Evolutionary conservation across 1,140 invertebrate genomes (phyloP).

Genomic region (Zaprionus ornatus): DNA sequence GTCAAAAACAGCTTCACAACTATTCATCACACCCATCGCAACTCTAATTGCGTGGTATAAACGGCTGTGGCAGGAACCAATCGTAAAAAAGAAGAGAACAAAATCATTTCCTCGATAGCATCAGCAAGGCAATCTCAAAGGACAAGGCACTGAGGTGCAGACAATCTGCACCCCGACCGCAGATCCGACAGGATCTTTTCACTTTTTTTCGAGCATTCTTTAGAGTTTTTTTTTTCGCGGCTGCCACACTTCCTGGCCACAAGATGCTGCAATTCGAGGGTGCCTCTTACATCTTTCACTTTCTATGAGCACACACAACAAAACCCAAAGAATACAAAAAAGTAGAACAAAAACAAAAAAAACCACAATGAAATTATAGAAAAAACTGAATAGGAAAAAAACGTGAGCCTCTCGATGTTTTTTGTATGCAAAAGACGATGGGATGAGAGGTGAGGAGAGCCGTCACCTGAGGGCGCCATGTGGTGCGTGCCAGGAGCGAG

Average conservation of each 20-base stretch:
- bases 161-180: slow-evolving; percentile 77
- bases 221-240: slow-evolving; percentile 58
- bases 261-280: slow-evolving; percentile 75
- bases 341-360: slow-evolving; percentile 31
- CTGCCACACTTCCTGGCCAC: slow-evolving; percentile 75
- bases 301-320: slow-evolving; percentile 56
- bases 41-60: not conserved
- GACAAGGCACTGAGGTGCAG: slow-evolving; percentile 24
- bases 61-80: slow-evolving; percentile 6
- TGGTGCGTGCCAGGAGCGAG: slow-evolving; percentile 66
- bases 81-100: slow-evolving; percentile 22
- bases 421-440: slow-evolving; percentile 76
- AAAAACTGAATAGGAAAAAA: slow-evolving; percentile 61
- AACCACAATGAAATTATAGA: slow-evolving; percentile 73
- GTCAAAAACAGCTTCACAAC: not conserved
- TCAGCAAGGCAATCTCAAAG: slow-evolving; percentile 37
- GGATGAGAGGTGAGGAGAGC: slow-evolving; percentile 4
- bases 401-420: slow-evolving; percentile 60
- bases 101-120: slow-evolving; percentile 74
- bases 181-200: slow-evolving; percentile 70
- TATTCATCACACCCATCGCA: not conserved
- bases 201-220: slow-evolving; percentile 62
- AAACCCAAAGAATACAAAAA: slow-evolving; percentile 23
- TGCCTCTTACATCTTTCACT: slow-evolving; percentile 73
- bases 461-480: slow-evolving; percentile 65